Evolutionary conservation across 1,140 invertebrate genomes (phyloP), one percentile per base, ranked within the genome.

Genomic region (Heliconius nattereri): DNA sequence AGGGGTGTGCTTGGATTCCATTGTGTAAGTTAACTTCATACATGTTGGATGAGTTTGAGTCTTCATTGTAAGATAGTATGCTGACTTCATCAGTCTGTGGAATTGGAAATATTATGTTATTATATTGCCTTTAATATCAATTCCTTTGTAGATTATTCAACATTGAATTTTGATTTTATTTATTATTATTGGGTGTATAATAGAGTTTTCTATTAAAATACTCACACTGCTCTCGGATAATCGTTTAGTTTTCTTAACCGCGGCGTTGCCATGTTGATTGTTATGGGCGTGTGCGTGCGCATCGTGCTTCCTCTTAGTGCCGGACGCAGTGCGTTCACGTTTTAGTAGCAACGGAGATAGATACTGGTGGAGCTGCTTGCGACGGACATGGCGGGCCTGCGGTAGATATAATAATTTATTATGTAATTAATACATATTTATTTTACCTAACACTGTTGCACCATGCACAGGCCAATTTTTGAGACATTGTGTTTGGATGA

Each of bases 311-410:
- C 92, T 86, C 80, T 95, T 95, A 71, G 78, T 81, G 37, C 87
- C 89, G 7, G 89, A 90, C 49, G 84, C 86, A 1, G 94, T 94
- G 89, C 97, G 97, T 81, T 96, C 96, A 81, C 97, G 96, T 73
- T 95, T 95, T 86, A 98, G 89, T 54, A 98, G 94, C 83, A 96
- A 96, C 7, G 95, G 93, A 20, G 97, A 96, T 80, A 98, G 93
- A 92, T 98, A 98, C 83, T 96, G 96, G 73, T 95, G 95, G 49
- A 98, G 93, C 84, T 98, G 96, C 94, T 97, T 98, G 79, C 96
- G 95, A 71, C 96, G 96, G 1, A 97, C 97, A 85, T 97, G 96
- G 6, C 96, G 95, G 0, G 96, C 96, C 94, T 95, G 87, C 3
- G 60, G 60, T 20, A 19, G 13, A 45, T 16, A 16, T 16, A 13